These are phyloP conservation scores for Cheilosia urbana DNA, from an alignment of 2,888 invertebrate species.

Conservation along the genomic window DNA sequence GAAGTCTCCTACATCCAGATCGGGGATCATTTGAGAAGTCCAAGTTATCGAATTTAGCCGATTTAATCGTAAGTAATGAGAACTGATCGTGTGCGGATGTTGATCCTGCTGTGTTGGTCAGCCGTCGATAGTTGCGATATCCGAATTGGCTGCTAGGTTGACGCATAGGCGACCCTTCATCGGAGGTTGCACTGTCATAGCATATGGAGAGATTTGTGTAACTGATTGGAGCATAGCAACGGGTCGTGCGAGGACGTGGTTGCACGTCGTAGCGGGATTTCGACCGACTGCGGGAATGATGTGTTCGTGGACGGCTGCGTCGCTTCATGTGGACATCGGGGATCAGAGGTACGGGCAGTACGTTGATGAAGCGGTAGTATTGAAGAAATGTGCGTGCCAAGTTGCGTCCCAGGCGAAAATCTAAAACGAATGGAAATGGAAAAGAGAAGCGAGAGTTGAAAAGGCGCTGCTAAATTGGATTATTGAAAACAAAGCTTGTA, in stretches of 20 bases:
- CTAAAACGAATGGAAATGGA: constrained; percentile 82
- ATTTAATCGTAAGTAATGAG: constrained; percentile 80
- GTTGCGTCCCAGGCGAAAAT: constrained; percentile 91
- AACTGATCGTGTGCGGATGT: constrained; percentile 80
- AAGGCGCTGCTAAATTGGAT: neutral
- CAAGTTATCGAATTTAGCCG: constrained; percentile 79
- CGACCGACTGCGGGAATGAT: constrained; percentile 82
- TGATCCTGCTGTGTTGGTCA: constrained; percentile 72
- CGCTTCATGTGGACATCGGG: constrained; percentile 82
- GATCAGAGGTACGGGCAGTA: constrained; percentile 85
- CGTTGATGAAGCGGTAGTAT: constrained; percentile 91
- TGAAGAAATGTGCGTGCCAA: constrained; percentile 90
- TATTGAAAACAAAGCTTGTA: too few species aligned
- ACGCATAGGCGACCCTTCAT: constrained; percentile 83
- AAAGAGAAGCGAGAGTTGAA: neutral
- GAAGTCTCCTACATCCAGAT: constrained; percentile 37
- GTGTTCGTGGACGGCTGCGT: constrained; percentile 81
- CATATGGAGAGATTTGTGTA: constrained; percentile 85
- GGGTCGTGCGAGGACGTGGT: constrained; percentile 84
- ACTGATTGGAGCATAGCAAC: constrained; percentile 85
- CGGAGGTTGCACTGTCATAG: constrained; percentile 85
- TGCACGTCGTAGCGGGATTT: constrained; percentile 83
- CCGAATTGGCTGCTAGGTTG: constrained; percentile 80
- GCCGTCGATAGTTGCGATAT: constrained; percentile 79
- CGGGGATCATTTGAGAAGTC: constrained; percentile 78